Conservation (phyloP, 1,140 invertebrate species). For the Drosophila mojavensis region DNA sequence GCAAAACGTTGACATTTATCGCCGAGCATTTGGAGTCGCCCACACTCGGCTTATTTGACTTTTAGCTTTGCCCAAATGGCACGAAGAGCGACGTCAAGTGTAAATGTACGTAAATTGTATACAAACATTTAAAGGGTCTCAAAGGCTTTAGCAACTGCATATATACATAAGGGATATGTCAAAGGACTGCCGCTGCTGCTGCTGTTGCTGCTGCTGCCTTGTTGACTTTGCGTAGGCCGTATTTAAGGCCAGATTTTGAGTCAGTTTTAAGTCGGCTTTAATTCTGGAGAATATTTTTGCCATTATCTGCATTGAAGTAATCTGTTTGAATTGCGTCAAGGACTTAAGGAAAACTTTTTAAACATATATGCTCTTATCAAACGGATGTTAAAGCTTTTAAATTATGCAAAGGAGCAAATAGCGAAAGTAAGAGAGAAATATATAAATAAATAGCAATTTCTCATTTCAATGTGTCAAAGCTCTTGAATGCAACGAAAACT, state of each 20-base stretch:
- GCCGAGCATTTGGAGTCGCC: slow-evolving; percentile 44
- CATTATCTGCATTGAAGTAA: neutral
- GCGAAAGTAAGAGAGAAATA: neutral
- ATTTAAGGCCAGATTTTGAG: neutral
- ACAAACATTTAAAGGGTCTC: slow-evolving; percentile 69
- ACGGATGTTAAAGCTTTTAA: neutral
- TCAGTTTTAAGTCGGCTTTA: neutral
- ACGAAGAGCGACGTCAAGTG: slow-evolving; percentile 10
- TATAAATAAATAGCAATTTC: neutral
- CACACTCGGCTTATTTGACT: slow-evolving; percentile 38
- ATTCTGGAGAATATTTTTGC: neutral
- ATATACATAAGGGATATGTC: slow-evolving; percentile 35
- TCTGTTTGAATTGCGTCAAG: neutral
- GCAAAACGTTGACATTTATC: slow-evolving; percentile 79
- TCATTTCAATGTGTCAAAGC: neutral
- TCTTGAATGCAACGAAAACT: neutral
- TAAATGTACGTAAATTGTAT: slow-evolving; percentile 62
- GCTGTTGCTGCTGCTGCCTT: neutral
- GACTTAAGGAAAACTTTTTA: neutral
- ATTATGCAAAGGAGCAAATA: neutral
- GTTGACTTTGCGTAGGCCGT: neutral
- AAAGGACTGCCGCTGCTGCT: slow-evolving; percentile 1
- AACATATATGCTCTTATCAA: neutral
- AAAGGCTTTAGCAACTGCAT: slow-evolving; percentile 59
- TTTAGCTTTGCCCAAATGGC: slow-evolving; percentile 40